A percentile compares a stretch with the other conserved stretches of the same genome.
Evolutionary conservation across 1,140 invertebrate species (phyloP).

Genomic region (Acyrthosiphon pisum): DNA sequence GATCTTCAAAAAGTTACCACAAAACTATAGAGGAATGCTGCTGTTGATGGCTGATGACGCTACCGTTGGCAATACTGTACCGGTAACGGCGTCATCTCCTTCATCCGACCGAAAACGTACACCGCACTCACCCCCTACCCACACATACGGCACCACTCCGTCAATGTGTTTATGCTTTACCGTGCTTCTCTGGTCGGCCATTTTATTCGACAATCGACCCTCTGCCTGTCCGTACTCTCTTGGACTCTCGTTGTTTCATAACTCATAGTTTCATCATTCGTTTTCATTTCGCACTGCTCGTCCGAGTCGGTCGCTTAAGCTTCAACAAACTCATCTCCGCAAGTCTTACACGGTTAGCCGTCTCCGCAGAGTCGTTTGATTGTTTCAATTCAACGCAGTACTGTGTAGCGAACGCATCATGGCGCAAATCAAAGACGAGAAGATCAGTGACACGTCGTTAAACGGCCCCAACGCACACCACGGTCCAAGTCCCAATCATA

Average conservation of each 20-base stretch:
- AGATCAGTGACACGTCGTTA: slow-evolving; percentile 20
- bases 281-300: background rate
- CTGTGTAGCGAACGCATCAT: background rate
- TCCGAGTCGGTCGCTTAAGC: background rate
- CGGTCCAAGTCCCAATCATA: slow-evolving; percentile 15
- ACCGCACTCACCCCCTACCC: background rate
- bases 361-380: no score
- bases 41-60: no score
- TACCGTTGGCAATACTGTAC: background rate
- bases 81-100: slow-evolving; percentile 41
- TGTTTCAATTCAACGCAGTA: background rate
- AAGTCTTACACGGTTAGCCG: no score
- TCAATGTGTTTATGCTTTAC: background rate
- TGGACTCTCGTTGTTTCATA: background rate
- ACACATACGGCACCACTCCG: background rate
- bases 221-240: background rate
- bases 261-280: no score
- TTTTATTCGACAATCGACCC: slow-evolving; percentile 18
- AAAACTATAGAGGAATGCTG: no score
- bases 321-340: background rate
- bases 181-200: background rate
- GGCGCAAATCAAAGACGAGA: slow-evolving; percentile 49
- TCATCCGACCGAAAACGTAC: background rate
- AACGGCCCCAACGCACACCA: slow-evolving; percentile 26
- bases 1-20: no score